Evolutionary conservation across 2,113 vertebrate genomes (phyloP), one percentile per base, ranked within the genome.

Genomic region (Entomyzon cyanotis): DNA sequence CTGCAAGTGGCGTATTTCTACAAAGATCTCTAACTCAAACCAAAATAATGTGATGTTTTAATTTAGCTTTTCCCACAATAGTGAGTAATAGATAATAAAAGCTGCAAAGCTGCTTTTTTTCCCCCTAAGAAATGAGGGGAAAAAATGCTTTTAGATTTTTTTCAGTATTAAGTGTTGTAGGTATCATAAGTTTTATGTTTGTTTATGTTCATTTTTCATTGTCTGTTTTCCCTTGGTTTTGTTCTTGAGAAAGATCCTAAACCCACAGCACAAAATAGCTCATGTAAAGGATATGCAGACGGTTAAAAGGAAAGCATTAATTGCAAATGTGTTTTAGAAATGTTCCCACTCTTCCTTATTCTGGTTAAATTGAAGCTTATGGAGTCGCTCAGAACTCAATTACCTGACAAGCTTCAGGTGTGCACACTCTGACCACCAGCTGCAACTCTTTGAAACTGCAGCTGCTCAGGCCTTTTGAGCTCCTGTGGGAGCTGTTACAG

Each of bases 201-300:
- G 11, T 39, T 3, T 52, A 3, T 12, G 3, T 59, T 79, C 1
- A 7, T 69, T 64, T 31, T 52, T 52, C 0, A 0, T 67, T 44
- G 22, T 37, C 9, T 52, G 6, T 62, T 80, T 88, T 80, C 15
- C 6, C 25, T 86, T 63, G 22, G 10, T 37, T 28, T 10, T 49
- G 20, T 4, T 60, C n/a, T 4, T 60, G 11, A 52, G 46, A 37
- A 49, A 90, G 28, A 14, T 41, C 13, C n/a, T n/a, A 65, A 69
- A 52, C 3, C 3, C 16, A 25, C 28, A 42, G 22, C 6, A 16
- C 0, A 1, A 7, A 7, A 17, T 7, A 71, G 8, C 19, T 80
- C 2, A 4, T 2, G 3, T 28, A 27, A 58, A 71, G 5, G 19
- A 30, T 27, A 55, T 0, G 2, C 8, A 60, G 21, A 35, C 5